phyloP scores from a whole-genome alignment of 30 jellyfish, hydroid and myxozoan species.

The Nemopilema nomurai region DNA sequence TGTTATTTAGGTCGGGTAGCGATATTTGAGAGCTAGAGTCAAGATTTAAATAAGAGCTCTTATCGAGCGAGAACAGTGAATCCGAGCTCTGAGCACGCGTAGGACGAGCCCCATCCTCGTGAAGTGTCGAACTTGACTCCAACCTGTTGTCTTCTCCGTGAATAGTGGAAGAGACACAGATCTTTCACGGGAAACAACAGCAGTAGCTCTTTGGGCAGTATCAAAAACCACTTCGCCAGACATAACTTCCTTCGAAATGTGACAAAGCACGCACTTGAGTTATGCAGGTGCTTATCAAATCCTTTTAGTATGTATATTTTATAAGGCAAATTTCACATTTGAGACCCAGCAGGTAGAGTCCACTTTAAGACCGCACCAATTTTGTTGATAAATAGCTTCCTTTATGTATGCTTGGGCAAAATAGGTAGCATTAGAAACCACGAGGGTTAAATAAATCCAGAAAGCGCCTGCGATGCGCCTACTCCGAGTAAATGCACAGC shows the following conservation, averaged over 20 bases:
- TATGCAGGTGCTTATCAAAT: background rate
- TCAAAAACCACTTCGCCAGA: background rate
- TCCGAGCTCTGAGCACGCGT: conserved; percentile 21
- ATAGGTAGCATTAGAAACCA: no score
- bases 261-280: background rate
- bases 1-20: conserved; percentile 8
- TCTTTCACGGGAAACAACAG: background rate
- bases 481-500: no score
- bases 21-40: conserved; percentile 25
- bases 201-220: background rate
- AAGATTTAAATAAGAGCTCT: background rate
- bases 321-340: background rate
- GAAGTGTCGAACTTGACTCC: background rate
- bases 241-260: background rate
- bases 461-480: no score
- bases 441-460: no score
- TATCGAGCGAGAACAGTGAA: conserved; percentile 19
- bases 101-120: background rate
- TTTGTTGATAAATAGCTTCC: no score
- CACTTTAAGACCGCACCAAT: background rate
- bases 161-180: background rate
- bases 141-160: background rate
- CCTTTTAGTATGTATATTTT: background rate
- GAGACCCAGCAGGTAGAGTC: background rate
- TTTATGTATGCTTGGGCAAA: no score